These are phyloP conservation scores for Ferrisia virgata DNA, from an alignment of 2,888 invertebrate species.

Conservation along the genomic window DNA sequence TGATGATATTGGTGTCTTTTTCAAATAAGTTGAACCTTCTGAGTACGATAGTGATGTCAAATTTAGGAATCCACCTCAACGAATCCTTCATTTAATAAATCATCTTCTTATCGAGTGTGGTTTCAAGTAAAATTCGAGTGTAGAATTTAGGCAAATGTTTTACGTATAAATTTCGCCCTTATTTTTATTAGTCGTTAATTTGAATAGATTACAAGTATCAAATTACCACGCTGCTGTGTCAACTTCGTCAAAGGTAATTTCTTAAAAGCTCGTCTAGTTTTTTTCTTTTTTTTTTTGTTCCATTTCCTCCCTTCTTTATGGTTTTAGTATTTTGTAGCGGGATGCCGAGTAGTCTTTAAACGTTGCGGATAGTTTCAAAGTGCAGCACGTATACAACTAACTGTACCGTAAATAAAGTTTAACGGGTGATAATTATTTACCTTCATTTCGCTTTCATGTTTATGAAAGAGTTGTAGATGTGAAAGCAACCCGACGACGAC, in stretches of 20 bases:
- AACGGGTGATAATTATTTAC: background rate
- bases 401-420: conserved; percentile 3
- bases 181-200: background rate
- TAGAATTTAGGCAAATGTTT: too few relatives aligned
- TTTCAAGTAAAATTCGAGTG: too few relatives aligned
- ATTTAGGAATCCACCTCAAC: too few relatives aligned
- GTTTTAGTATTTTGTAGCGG: background rate
- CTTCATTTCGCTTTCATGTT: conserved; percentile 8
- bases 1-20: too few relatives aligned
- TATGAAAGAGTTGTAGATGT: background rate
- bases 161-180: too few relatives aligned
- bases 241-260: background rate
- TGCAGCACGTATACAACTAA: conserved; percentile 17
- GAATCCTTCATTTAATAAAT: too few relatives aligned
- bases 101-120: too few relatives aligned
- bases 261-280: background rate
- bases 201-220: background rate
- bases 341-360: background rate
- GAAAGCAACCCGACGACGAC: background rate
- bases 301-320: too few relatives aligned
- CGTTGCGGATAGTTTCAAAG: conserved; percentile 8
- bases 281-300: too few relatives aligned
- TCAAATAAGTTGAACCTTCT: too few relatives aligned
- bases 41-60: too few relatives aligned
- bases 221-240: background rate